A percentile compares a stretch with the other conserved stretches of the same genome.
phyloP scores from a whole-genome alignment of 2,797 vertebrate genomes.

The Catamblyrhynchus diadema region DNA sequence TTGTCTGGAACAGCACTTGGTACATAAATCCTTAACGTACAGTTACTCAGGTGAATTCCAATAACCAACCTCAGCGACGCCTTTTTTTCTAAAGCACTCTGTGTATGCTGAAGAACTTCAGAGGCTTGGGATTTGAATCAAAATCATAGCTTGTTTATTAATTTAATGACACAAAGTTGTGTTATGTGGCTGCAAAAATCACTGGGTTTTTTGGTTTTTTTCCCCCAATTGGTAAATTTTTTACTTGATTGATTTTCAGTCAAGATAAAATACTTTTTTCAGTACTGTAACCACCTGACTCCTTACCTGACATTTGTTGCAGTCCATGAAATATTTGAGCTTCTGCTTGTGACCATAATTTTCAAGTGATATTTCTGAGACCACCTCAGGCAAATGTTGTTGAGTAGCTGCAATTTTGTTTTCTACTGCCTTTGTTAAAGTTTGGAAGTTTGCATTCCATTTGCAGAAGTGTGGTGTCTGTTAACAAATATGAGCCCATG shows the following conservation, averaged over 20 bases:
- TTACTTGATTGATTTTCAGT: neutral
- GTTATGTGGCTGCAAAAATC: neutral
- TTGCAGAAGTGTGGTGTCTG: neutral
- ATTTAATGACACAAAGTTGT: neutral
- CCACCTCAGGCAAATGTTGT: neutral
- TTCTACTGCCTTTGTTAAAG: neutral
- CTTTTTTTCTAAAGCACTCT: neutral
- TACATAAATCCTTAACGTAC: neutral
- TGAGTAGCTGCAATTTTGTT: neutral
- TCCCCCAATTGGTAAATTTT: accelerated
- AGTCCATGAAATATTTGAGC: neutral
- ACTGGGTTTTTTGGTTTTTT: neutral
- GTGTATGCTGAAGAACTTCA: neutral
- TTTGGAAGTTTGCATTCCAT: neutral
- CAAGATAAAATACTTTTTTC: neutral
- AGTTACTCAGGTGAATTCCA: neutral
- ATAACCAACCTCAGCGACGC: neutral
- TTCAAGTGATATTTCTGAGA: neutral
- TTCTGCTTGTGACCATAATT: neutral
- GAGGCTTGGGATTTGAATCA: neutral
- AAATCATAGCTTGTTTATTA: neutral
- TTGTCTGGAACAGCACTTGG: neutral
- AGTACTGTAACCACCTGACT: neutral
- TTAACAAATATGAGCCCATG: neutral
- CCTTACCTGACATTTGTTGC: neutral